Base-by-base conservation (phyloP, 2,797 vertebrate genomes). In the Luscinia megarhynchos region DNA sequence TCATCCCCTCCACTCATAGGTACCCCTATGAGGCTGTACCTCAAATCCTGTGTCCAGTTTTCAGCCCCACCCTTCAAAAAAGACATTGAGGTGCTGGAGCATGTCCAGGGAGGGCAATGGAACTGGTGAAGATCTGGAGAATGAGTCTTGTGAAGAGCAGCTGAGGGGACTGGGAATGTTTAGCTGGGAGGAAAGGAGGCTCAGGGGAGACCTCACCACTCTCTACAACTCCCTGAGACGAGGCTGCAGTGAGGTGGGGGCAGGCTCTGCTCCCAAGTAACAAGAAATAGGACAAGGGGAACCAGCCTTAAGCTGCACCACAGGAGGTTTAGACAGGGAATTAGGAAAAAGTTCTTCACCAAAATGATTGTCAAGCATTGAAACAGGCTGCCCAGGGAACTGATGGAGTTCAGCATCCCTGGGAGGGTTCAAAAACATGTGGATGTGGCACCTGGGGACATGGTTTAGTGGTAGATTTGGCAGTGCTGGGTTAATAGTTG, bases 1-100 rank as follows among this genome's bases (percentile, higher is more conserved):
- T 11, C 1, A 2, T 27, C 0, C 9, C 23, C 53, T 54, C 6
- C 15, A 32, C 15, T 51, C 4, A 1, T 8, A 53, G 29, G 51
- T 53, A 22, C 11, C 55, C 36, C 51, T 41, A 3, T 15, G 26
- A 51, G 27, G 21, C 4, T 7, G 3, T 7, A 24, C 11, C 16
- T 64, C 6, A 4, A 69, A 36, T 36, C 22, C 19, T 15, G 12
- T 27, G 19, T 15, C 21, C 34, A 51, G n/a, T 55, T 90, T 88
- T 15, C n/a, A 30, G 24, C 10, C 22, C 1, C 24, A 68, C 12
- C 12, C 21, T 16, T 15, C 53, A 81, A 50, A 41, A 62, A 57
- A 14, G 23, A 62, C 7, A 16, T 3, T 34, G 34, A 78, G 36
- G 11, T 21, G 27, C 30, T 68, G 36, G 30, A 55, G 17, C 1